phyloP scores from a whole-genome alignment of 2,113 vertebrate species.

The Chaenocephalus aceratus region DNA sequence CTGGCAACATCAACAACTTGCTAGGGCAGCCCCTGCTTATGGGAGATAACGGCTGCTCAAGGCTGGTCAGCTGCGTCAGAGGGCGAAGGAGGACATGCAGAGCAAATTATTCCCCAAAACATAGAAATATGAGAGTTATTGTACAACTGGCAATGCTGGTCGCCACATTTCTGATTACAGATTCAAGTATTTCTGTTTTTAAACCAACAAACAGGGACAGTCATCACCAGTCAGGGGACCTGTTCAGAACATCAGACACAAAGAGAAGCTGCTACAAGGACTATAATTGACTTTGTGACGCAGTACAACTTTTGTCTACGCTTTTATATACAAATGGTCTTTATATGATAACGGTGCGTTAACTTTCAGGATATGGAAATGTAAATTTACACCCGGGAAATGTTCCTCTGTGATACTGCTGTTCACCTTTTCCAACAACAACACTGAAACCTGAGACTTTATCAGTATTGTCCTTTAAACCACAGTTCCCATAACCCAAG shows the following conservation, averaged over 20 bases:
- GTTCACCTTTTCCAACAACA: conserved; percentile 14
- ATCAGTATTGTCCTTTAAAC: conserved; percentile 4
- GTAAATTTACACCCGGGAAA: conserved; percentile 16
- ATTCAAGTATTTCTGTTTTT: conserved; percentile 21
- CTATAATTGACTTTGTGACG: conserved; percentile 41
- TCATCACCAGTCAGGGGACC: conserved; percentile 46
- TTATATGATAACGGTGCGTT: conserved; percentile 49
- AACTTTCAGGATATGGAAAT: conserved; percentile 25
- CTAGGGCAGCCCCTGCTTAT: no score
- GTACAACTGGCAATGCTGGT: neutral
- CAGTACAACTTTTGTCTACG: conserved; percentile 45
- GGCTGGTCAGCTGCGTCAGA: no score
- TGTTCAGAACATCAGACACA: conserved; percentile 49
- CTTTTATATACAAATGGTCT: conserved; percentile 65
- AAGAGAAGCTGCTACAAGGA: conserved; percentile 49
- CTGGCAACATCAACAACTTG: no score
- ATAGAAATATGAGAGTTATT: no score
- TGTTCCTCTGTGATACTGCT: conserved; percentile 13
- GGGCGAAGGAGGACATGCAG: no score
- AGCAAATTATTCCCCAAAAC: no score
- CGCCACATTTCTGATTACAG: conserved; percentile 8
- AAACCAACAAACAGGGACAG: neutral
- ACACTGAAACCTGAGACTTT: conserved; percentile 19
- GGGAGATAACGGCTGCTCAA: no score
- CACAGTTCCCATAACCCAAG: neutral